A percentile compares a stretch with the other conserved stretches of the same genome.
phyloP scores from a whole-genome alignment of 2,888 invertebrate genomes.

The Sesia apiformis region DNA sequence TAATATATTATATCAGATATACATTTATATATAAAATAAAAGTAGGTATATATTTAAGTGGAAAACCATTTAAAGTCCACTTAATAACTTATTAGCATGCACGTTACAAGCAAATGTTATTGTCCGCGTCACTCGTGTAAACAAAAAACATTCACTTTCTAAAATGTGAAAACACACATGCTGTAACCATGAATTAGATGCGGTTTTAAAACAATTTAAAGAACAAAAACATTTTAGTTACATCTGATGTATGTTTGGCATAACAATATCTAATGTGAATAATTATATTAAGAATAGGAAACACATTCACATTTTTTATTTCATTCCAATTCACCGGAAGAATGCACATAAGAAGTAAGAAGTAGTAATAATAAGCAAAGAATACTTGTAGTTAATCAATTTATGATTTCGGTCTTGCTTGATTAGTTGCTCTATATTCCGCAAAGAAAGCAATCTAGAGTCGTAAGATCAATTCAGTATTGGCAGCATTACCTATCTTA shows the following conservation, averaged over 20 bases:
- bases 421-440: slow-evolving; percentile 32
- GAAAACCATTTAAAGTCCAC: no score
- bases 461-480: slow-evolving; percentile 27
- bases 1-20: no score
- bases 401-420: slow-evolving; percentile 33
- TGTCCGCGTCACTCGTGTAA: slow-evolving; percentile 36
- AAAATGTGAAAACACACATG: slow-evolving; percentile 51
- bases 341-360: no score
- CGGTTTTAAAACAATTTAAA: slow-evolving; percentile 18
- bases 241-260: no score
- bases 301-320: no score
- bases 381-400: slow-evolving; percentile 4
- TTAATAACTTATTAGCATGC: not conserved
- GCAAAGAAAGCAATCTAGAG: slow-evolving; percentile 31
- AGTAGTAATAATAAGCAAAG: no score
- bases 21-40: no score
- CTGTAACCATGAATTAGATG: slow-evolving; percentile 36
- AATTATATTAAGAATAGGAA: no score
- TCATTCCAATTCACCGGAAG: no score
- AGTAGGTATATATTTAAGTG: no score
- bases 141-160: slow-evolving; percentile 66
- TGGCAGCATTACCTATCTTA: not conserved
- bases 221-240: slow-evolving; percentile 15
- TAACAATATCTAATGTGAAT: no score
- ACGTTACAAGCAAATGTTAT: not conserved